These are phyloP conservation scores for Murina feae DNA, from an alignment of 2,113 vertebrate genomes.

Conservation along the genomic window DNA sequence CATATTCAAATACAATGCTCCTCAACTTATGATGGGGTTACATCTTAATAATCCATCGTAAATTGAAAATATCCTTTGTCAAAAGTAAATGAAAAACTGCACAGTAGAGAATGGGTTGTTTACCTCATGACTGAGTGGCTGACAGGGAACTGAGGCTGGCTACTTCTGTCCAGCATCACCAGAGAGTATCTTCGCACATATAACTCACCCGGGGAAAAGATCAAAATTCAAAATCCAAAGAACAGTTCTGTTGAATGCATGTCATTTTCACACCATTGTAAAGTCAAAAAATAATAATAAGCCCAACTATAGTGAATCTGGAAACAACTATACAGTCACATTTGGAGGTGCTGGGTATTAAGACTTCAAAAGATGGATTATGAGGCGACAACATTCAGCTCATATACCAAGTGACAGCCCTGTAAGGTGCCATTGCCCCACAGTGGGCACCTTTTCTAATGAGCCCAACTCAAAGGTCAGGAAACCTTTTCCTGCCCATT, in stretches of 20 bases:
- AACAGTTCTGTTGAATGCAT: background rate
- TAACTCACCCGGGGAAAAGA: no score
- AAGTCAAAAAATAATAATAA: background rate
- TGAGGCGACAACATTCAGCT: background rate
- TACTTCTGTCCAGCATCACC: background rate
- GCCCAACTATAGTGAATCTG: background rate
- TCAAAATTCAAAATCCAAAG: background rate
- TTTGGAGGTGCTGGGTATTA: background rate
- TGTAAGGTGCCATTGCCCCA: background rate
- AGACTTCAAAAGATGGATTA: background rate
- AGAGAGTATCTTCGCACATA: no score
- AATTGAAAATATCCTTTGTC: background rate
- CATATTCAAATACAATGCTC: background rate
- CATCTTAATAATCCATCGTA: background rate
- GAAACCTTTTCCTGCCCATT: background rate
- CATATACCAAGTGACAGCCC: background rate
- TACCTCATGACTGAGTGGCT: background rate
- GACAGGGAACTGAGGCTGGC: no score
- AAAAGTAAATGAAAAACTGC: background rate
- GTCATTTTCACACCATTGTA: background rate
- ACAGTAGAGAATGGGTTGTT: no score
- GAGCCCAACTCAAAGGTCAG: background rate
- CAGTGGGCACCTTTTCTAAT: background rate
- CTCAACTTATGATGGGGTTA: background rate
- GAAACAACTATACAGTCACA: background rate